Percentiles rank a stretch among this genome's conserved stretches.
Evolutionary conservation across 2,113 vertebrate species (phyloP).

Genomic region (Lampris megalopsis): DNA sequence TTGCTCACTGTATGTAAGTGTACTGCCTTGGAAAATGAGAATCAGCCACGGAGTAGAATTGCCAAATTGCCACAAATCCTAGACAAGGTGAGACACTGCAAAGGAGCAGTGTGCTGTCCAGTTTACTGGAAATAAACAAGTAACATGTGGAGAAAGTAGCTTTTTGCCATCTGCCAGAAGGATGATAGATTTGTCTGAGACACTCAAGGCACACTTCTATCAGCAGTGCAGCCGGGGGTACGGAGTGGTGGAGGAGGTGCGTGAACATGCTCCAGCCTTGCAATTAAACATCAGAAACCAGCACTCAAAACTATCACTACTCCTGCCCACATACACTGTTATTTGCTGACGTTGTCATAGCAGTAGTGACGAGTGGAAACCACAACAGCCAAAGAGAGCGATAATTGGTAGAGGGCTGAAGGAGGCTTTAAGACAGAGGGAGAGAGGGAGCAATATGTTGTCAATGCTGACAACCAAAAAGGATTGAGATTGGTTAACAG

Average conservation of each 20-base stretch:
- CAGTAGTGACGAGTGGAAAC: constrained; percentile 41
- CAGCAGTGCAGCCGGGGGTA: constrained; percentile 60
- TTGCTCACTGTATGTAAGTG: background rate
- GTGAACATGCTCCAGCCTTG: constrained; percentile 61
- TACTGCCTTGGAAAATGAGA: background rate
- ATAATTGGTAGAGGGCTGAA: background rate
- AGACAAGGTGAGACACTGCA: constrained; percentile 15
- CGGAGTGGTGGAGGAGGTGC: constrained; percentile 2
- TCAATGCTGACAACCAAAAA: constrained; percentile 17
- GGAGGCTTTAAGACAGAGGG: background rate
- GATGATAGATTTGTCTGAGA: constrained; percentile 42
- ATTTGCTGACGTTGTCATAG: constrained; percentile 55
- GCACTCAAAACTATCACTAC: constrained; percentile 59
- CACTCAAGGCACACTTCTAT: constrained; percentile 48
- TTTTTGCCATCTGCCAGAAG: constrained; percentile 60
- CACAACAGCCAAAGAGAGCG: constrained; percentile 26
- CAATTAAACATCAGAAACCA: constrained; percentile 69
- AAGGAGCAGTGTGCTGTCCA: constrained; percentile 7
- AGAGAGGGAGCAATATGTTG: constrained; percentile 1
- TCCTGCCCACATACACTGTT: constrained; percentile 46
- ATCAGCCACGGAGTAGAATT: background rate
- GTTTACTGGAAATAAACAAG: constrained; percentile 25
- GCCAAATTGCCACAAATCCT: background rate
- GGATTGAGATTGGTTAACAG: background rate
- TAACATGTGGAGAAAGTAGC: constrained; percentile 38